phyloP scores from a whole-genome alignment of 2,113 vertebrate species.

The Percina caprodes region DNA sequence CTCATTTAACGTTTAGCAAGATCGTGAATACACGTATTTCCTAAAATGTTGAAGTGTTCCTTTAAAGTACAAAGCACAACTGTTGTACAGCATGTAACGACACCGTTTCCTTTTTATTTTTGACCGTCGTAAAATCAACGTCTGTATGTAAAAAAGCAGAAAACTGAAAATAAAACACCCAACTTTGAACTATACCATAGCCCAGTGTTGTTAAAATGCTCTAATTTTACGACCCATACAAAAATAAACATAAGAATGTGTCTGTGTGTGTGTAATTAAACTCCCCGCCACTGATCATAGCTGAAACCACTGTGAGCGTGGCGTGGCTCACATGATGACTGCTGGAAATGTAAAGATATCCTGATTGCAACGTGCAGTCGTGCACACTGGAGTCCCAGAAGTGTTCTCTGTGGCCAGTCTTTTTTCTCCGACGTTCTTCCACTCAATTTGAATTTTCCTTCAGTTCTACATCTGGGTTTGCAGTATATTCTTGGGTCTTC shows the following conservation, averaged over 20 bases:
- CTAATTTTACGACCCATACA: conserved; percentile 54
- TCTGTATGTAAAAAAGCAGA: conserved; percentile 34
- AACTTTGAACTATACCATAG: conserved; percentile 8
- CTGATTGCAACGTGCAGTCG: conserved; percentile 15
- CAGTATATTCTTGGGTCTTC: no score
- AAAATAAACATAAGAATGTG: conserved; percentile 69
- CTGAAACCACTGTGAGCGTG: conserved; percentile 30
- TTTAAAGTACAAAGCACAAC: conserved; percentile 9
- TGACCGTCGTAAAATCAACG: conserved; percentile 37
- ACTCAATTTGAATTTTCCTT: no score
- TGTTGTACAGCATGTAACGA: conserved; percentile 32
- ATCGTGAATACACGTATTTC: background rate
- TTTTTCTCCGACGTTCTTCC: no score
- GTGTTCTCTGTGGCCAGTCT: background rate
- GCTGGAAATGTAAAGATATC: background rate
- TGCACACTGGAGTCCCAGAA: conserved; percentile 8
- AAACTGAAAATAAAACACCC: conserved; percentile 16
- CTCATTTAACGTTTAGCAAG: background rate
- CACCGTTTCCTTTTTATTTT: conserved; percentile 49
- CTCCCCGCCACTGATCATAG: conserved; percentile 38
- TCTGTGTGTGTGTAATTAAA: conserved; percentile 58
- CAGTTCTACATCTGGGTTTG: no score
- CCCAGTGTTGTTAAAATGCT: conserved; percentile 25
- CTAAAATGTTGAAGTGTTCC: conserved; percentile 3
- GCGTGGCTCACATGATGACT: conserved; percentile 7